Evolutionary conservation across 2,113 vertebrate species (phyloP), one percentile per base, ranked within the genome.

Genomic region (Haemorhous mexicanus): DNA sequence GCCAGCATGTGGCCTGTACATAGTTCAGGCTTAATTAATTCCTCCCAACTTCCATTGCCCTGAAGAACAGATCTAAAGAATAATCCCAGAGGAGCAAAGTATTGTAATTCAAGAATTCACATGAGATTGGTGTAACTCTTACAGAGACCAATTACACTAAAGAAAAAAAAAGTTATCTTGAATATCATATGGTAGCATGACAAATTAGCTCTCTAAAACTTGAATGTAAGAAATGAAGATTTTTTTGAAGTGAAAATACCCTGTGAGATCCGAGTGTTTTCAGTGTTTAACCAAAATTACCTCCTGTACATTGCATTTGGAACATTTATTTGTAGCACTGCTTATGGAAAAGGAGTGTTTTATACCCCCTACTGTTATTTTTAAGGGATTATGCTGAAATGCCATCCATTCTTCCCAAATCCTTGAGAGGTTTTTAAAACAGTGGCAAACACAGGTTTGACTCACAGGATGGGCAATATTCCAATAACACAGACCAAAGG

Each of bases 21-120:
- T 46, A 85, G 47, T 49, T 88, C 47, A 80, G 58, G 49, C 33
- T 79, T 92, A 95, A 93, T 94, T 89, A 94, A 93, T 56, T 81
- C 44, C 49, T 75, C 62, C 28, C 43, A 47, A 46, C 72, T 83
- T 93, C 58, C 76, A 20, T 46, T 90, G 68, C 72, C 72, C 64
- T 86, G 32, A 88, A 91, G 47, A 84, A 46, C 21, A 76, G 55
- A 39, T 80, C 43, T 50, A 79, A 53, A 66, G 30, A 90, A n/a
- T 43, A 49, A 89, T 78, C 84, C 56, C 73, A 50, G 44, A 84
- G 80, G 52, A 82, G 13, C 39, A 39, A 89, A 89, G 18, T 17
- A 47, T 66, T 92, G 41, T 83, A 91, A 75, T 89, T 86, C 63
- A 52, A 76, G 39, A 86, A 78, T 22, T 85, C 67, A 73, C 24